Base-by-base conservation (phyloP, 1,140 invertebrate species). In the Diorhabda elongata region DNA sequence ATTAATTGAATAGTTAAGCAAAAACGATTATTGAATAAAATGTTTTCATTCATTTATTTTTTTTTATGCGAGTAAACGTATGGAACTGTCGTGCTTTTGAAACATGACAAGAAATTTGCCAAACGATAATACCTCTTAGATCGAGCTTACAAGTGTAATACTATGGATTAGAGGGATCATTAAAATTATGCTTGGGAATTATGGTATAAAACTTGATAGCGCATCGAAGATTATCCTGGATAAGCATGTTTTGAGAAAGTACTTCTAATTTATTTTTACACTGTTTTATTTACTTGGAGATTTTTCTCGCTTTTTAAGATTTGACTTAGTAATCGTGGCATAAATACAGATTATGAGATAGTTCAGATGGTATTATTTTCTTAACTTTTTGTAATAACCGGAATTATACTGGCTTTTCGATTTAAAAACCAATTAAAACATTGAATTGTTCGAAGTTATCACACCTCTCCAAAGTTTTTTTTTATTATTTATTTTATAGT, bases 181-280 rank as follows among this genome's bases (percentile, higher is more conserved):
- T 80, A 81, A 80, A 81, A 80, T 81, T 81, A 78, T 81, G 80
- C 80, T 75, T 73, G 66, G 80, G 80, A 78, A 80, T 81, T 81
- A 81, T 77, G 76, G 78, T 77, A 80, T 81, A 80, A 80, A 81
- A 81, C 78, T 81, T 80, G 80, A 80, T 81, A 80, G 80, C 78
- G 77, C 80, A 78, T 79, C 77, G 76, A 81, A 81, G 80, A 81
- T 81, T 81, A 81, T 75, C 69, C 73, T 68, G 78, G 80, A 80
- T 80, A 77, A 80, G 77, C 68, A 72, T 74, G 72, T 77, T 78
- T 77, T 74, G 76, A 78, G 75, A 75, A 79, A 78, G 73, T 69
- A 66, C 66, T 70, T 65, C 67, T 67, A 68, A 74, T 77, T 75
- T 77, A 65, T 65, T 65, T 65, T 65, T 65, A 56, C 44, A n/a